These are phyloP conservation scores for Lordiphosa stackelbergi DNA, from an alignment of 1,140 invertebrate genomes.

Conservation along the genomic window DNA sequence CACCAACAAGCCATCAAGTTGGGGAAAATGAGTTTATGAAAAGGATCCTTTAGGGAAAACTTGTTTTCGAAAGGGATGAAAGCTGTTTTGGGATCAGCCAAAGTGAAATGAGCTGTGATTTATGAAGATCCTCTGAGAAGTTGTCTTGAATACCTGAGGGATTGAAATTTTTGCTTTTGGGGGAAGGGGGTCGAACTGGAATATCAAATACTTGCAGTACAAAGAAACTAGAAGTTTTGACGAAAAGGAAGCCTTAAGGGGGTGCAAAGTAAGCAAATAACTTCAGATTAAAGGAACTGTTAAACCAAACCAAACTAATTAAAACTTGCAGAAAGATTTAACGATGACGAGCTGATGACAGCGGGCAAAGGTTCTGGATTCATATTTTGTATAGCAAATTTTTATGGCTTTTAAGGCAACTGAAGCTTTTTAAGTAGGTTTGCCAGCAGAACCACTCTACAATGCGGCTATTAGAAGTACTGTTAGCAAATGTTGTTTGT, in stretches of 20 bases:
- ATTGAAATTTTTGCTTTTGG: conserved; percentile 6
- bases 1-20: conserved; percentile 20
- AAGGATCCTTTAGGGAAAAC: conserved; percentile 53
- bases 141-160: conserved; percentile 18
- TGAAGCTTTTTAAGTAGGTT: too few species aligned
- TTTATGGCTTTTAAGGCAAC: too few species aligned
- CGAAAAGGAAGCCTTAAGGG: conserved; percentile 2
- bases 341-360: background rate
- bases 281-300: too few species aligned
- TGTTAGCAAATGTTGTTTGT: too few species aligned
- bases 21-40: conserved; percentile 54
- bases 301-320: background rate
- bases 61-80: conserved; percentile 6
- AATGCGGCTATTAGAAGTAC: too few species aligned
- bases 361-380: background rate
- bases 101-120: conserved; percentile 30
- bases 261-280: too few species aligned
- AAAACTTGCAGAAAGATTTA: background rate
- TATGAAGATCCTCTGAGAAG: conserved; percentile 45
- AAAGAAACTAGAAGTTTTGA: background rate
- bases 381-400: background rate
- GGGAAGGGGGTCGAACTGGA: too few species aligned
- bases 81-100: conserved; percentile 21
- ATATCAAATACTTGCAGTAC: too few species aligned
- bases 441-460: too few species aligned